These are phyloP conservation scores for Austrolebias charrua DNA, from an alignment of 2,797 vertebrate species.

Conservation along the genomic window DNA sequence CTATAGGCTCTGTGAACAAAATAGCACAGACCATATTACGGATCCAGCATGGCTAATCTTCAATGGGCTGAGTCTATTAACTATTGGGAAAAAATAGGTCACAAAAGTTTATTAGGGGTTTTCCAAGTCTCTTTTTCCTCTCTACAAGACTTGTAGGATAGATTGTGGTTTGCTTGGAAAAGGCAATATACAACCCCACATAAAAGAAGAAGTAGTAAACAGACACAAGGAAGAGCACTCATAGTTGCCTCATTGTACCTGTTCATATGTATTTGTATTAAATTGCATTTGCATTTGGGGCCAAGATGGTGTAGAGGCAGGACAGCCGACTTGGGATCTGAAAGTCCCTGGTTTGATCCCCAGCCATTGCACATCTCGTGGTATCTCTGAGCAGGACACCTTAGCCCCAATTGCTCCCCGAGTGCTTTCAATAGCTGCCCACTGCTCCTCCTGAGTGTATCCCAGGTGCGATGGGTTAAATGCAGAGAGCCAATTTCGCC, in stretches of 20 bases:
- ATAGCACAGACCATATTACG: slow-evolving; percentile 5
- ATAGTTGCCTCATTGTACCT: slow-evolving; percentile 27
- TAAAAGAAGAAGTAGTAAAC: slow-evolving; percentile 42
- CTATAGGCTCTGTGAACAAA: slow-evolving; percentile 33
- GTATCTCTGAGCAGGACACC: no score
- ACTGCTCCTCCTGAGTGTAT: no score
- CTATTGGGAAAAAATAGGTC: slow-evolving; percentile 30
- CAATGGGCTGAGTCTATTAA: slow-evolving; percentile 31
- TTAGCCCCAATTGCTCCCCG: no score
- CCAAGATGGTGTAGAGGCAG: no score
- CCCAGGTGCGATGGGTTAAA: no score
- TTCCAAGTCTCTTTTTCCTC: slow-evolving; percentile 41
- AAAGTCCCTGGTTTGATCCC: no score
- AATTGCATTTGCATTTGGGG: no score
- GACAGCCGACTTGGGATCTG: no score
- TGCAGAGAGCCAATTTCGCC: no score
- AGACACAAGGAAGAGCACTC: slow-evolving; percentile 34
- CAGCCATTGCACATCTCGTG: no score
- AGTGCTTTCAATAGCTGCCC: no score
- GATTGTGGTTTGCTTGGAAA: slow-evolving; percentile 46
- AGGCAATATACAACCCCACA: slow-evolving; percentile 29
- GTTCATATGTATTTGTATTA: slow-evolving; percentile 24
- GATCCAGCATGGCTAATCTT: slow-evolving; percentile 53
- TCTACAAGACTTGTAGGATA: slow-evolving; percentile 19
- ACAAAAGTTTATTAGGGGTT: slow-evolving; percentile 55